These are phyloP conservation scores for Drosophila pachea DNA, from an alignment of 1,140 invertebrate genomes.

Conservation along the genomic window DNA sequence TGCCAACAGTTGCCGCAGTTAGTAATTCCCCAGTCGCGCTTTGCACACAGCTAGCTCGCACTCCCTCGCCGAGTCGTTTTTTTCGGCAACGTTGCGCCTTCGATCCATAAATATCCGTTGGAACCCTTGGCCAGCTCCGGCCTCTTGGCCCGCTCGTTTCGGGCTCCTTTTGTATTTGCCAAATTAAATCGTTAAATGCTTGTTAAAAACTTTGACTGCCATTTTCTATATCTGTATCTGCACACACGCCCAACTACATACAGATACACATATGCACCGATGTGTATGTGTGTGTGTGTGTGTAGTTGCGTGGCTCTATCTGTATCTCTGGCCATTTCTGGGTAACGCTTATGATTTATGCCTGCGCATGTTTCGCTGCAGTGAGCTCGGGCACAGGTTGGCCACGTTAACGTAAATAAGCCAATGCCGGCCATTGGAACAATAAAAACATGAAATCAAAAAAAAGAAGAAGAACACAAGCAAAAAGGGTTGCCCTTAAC, in stretches of 20 bases:
- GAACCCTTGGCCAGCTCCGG: constrained; percentile 42
- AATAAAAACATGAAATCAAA: constrained; percentile 21
- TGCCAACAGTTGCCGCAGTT: constrained; percentile 54
- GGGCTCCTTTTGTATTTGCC: constrained; percentile 53
- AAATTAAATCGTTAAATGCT: constrained; percentile 78
- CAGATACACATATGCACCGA: background rate
- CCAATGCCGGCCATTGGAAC: constrained; percentile 36
- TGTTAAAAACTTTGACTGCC: constrained; percentile 76
- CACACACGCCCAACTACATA: constrained; percentile 24
- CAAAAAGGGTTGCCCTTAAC: constrained; percentile 60
- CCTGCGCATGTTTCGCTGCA: constrained; percentile 61
- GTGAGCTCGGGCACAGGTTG: constrained; percentile 67
- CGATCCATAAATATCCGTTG: constrained; percentile 70
- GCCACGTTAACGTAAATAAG: constrained; percentile 69
- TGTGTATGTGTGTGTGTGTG: constrained; percentile 1
- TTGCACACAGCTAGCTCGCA: constrained; percentile 24
- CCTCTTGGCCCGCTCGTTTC: constrained; percentile 4
- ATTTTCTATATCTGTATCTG: constrained; percentile 42
- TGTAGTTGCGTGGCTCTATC: constrained; percentile 24
- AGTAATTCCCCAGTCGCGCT: constrained; percentile 66
- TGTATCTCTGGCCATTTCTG: constrained; percentile 59
- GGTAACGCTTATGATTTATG: constrained; percentile 74
- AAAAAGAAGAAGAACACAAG: constrained; percentile 33
- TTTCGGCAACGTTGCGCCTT: constrained; percentile 75
- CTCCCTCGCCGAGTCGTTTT: constrained; percentile 34